A percentile compares a stretch with the other conserved stretches of the same genome.
Conservation (phyloP, 2,113 vertebrate genomes). For the Megalops atlanticus region DNA sequence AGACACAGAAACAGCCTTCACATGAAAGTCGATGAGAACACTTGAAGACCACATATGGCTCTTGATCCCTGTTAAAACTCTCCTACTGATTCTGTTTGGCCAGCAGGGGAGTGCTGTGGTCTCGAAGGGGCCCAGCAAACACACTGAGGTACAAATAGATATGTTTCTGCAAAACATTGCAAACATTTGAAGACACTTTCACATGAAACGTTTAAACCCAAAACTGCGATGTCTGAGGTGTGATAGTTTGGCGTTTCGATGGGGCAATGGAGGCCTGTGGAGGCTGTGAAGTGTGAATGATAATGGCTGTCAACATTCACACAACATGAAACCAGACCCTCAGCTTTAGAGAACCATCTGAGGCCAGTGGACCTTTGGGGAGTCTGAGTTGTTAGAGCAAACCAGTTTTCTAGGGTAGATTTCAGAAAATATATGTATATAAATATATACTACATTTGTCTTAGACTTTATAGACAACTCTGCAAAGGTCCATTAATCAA, state of each 20-base stretch:
- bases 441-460: too few relatives aligned
- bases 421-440: too few relatives aligned
- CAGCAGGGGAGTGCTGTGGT: conserved; percentile 53
- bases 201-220: not conserved
- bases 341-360: not conserved
- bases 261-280: not conserved
- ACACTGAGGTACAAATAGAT: not conserved
- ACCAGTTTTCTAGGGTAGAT: too few relatives aligned
- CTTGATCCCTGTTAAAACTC: conserved; percentile 26
- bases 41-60: conserved; percentile 21
- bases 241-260: not conserved
- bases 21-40: conserved; percentile 45
- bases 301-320: too few relatives aligned
- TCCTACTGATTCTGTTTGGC: conserved; percentile 47
- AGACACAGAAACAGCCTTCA: not conserved
- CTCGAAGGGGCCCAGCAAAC: not conserved
- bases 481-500: not conserved
- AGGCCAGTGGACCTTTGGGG: not conserved
- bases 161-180: not conserved
- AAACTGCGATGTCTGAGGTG: not conserved
- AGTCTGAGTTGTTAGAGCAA: not conserved
- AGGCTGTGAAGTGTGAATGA: too few relatives aligned
- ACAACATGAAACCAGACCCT: not conserved
- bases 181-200: not conserved
- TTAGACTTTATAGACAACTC: not conserved